Evolutionary conservation across 2,797 vertebrate species (phyloP).

Genomic region (Oreochromis mossambicus): DNA sequence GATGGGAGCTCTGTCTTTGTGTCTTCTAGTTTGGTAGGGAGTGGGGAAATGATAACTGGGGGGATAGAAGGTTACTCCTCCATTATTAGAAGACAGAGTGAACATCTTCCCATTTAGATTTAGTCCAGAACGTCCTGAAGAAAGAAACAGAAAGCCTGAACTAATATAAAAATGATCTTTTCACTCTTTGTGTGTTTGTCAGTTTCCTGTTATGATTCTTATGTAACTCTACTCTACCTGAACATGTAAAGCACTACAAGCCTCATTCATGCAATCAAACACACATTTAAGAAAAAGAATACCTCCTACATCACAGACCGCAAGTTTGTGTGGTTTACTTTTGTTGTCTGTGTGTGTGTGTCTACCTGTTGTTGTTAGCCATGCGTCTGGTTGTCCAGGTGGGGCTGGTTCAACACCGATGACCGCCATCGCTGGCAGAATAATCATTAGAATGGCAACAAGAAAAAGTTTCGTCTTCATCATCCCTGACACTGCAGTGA

Average conservation of each 20-base stretch:
- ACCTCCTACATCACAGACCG: background rate
- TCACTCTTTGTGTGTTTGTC: background rate
- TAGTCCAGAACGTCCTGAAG: background rate
- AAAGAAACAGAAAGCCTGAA: background rate
- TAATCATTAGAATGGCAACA: background rate
- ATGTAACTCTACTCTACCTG: background rate
- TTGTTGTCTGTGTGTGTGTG: background rate
- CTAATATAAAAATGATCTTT: background rate
- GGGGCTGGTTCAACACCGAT: background rate
- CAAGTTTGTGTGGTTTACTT: background rate
- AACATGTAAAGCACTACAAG: background rate
- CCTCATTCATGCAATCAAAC: background rate
- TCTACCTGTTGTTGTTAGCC: background rate
- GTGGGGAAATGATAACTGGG: background rate
- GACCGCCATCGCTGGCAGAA: background rate
- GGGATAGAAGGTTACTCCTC: slow-evolving; percentile 12
- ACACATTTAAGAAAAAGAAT: background rate
- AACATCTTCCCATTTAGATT: slow-evolving; percentile 47
- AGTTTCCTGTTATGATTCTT: background rate
- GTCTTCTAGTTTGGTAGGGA: background rate
- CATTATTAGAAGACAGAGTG: background rate
- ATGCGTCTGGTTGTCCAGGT: background rate
- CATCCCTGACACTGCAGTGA: background rate
- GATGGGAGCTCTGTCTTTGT: background rate
- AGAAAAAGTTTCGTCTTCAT: background rate